Percentiles rank a stretch among this genome's conserved stretches.
These are phyloP conservation scores for Theocolax elegans DNA, from an alignment of 1,140 invertebrate species.

Conservation along the genomic window DNA sequence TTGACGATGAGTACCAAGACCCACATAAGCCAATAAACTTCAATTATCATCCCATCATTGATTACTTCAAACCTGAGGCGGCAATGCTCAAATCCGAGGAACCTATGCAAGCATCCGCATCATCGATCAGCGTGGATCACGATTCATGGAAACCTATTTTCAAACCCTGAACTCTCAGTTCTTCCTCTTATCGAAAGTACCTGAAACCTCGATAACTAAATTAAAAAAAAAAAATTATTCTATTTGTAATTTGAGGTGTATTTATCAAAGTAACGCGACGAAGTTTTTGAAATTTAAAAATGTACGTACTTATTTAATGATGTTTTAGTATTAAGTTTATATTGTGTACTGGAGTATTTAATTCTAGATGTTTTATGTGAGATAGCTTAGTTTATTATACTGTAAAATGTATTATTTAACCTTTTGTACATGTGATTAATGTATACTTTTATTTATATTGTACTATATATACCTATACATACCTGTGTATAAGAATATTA, in stretches of 20 bases:
- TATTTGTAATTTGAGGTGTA: conserved; percentile 12
- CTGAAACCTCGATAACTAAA: conserved; percentile 29
- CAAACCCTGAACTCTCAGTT: conserved; percentile 46
- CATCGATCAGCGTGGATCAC: conserved; percentile 12
- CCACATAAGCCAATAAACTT: conserved; percentile 76
- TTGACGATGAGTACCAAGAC: conserved; percentile 61
- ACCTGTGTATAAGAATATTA: conserved; percentile 6
- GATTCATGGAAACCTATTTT: conserved; percentile 64
- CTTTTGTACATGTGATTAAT: conserved; percentile 34
- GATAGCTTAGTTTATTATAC: conserved; percentile 6
- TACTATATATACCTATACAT: conserved; percentile 13
- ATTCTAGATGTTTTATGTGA: not conserved
- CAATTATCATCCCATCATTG: conserved; percentile 86
- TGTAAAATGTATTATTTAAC: conserved; percentile 10
- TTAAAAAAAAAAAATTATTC: not conserved
- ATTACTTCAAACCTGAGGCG: conserved; percentile 77
- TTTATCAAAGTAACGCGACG: not conserved
- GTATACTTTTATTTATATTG: conserved; percentile 33
- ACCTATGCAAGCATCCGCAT: conserved; percentile 28
- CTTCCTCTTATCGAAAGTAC: conserved; percentile 32
- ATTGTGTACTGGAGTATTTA: conserved; percentile 1
- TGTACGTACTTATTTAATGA: conserved; percentile 23
- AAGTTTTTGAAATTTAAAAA: conserved; percentile 11
- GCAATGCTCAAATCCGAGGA: conserved; percentile 59
- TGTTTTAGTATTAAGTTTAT: not conserved